Percentiles rank a stretch among this genome's conserved stretches.
These are phyloP conservation scores for Propsilocerus akamusi DNA, from an alignment of 1,140 invertebrate genomes.

Conservation along the genomic window DNA sequence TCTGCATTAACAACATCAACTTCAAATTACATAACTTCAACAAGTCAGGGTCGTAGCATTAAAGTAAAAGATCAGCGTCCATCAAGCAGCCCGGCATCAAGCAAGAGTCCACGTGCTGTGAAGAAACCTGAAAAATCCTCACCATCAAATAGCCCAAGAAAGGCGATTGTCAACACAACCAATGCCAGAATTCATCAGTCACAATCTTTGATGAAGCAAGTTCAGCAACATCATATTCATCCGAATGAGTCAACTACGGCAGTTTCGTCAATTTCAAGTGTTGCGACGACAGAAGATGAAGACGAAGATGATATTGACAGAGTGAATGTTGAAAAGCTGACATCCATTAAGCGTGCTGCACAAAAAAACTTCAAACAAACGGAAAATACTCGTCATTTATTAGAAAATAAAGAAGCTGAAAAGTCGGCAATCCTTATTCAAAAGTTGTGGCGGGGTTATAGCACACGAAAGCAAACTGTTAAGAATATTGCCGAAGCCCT, in stretches of 20 bases:
- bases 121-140: background rate
- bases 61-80: background rate
- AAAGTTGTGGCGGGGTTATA: conserved; percentile 73
- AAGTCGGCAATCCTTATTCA: conserved; percentile 61
- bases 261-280: background rate
- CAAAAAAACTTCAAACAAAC: conserved; percentile 11
- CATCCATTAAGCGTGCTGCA: conserved; percentile 24
- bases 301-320: conserved; percentile 11
- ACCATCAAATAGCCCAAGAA: background rate
- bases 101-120: background rate
- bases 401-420: conserved; percentile 12
- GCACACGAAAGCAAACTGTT: conserved; percentile 52
- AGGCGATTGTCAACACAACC: conserved; percentile 5
- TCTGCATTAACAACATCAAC: background rate
- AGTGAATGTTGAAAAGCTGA: conserved; percentile 25
- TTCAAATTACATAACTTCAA: background rate
- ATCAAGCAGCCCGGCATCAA: background rate
- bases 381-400: conserved; percentile 14
- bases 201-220: background rate
- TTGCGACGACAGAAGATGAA: background rate
- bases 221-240: background rate
- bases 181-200: background rate
- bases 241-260: background rate
- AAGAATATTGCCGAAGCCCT: conserved; percentile 55
- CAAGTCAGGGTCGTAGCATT: background rate